Conservation (phyloP, 2,797 vertebrate genomes). For the Enteromius radiatus region DNA sequence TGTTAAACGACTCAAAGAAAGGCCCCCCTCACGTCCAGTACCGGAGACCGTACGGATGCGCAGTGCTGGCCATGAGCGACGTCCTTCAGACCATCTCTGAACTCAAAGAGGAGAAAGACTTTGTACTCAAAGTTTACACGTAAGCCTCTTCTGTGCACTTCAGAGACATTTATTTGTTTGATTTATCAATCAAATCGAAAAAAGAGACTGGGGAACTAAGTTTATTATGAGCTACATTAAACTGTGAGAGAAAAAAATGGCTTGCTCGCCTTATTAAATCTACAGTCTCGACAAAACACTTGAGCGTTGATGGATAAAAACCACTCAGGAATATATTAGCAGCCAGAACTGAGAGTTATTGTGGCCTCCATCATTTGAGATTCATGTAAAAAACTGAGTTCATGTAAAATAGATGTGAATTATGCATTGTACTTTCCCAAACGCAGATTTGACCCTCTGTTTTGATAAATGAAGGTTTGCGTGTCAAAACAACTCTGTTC, state of each 20-base stretch:
- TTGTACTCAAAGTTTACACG: constrained; percentile 99
- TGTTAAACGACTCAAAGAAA: constrained; percentile 97
- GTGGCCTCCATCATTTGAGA: neutral
- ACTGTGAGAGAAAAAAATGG: neutral
- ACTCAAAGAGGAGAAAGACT: constrained; percentile 98
- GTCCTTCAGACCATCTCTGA: constrained; percentile 95
- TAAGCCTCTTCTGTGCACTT: constrained; percentile 75
- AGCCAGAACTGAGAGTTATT: neutral
- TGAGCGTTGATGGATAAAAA: constrained; percentile 30
- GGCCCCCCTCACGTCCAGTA: constrained; percentile 94
- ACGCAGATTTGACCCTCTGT: neutral
- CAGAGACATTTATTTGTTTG: neutral
- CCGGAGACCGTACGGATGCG: constrained; percentile 94
- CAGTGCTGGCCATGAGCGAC: constrained; percentile 94
- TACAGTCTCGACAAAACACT: constrained; percentile 4
- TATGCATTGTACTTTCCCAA: neutral
- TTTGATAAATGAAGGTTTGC: neutral
- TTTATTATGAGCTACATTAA: neutral
- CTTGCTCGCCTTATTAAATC: neutral
- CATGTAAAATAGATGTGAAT: constrained; percentile 20
- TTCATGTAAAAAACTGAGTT: neutral
- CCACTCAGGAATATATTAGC: constrained; percentile 21
- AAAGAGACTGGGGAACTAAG: neutral
- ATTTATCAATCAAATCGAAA: neutral
- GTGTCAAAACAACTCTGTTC: neutral